These are phyloP conservation scores for Clarias magur DNA, from an alignment of 2,113 vertebrate species.

Conservation along the genomic window DNA sequence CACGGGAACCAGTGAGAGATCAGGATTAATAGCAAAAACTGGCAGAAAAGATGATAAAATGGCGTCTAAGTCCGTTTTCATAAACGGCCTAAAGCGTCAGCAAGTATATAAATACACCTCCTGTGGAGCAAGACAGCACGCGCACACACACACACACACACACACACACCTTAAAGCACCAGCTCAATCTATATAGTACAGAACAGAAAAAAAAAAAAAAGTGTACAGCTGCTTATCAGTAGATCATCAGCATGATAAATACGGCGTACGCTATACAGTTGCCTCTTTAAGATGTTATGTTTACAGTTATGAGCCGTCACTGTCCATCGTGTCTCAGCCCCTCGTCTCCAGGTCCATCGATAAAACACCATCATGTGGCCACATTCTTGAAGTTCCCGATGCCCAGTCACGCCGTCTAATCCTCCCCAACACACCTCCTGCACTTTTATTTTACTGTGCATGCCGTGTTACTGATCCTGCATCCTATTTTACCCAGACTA, in stretches of 20 bases:
- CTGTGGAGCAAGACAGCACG: slow-evolving; percentile 13
- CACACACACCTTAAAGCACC: slow-evolving; percentile 4
- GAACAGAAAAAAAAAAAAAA: background rate
- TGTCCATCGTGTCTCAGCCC: too few species aligned
- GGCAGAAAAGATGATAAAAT: background rate
- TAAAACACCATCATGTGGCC: background rate
- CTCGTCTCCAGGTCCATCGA: background rate
- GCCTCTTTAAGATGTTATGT: background rate
- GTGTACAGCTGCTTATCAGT: background rate
- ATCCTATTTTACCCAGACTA: background rate
- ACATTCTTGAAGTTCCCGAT: background rate
- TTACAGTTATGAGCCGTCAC: background rate
- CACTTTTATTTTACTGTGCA: background rate
- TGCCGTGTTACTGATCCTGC: background rate
- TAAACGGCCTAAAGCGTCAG: slow-evolving; percentile 19
- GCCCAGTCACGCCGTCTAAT: background rate
- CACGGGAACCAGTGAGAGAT: background rate
- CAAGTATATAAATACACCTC: slow-evolving; percentile 36
- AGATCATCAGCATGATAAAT: background rate
- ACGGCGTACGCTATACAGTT: background rate
- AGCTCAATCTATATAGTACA: background rate
- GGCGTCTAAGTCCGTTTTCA: slow-evolving; percentile 16
- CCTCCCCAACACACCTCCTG: background rate
- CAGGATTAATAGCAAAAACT: background rate
- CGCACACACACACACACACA: slow-evolving; percentile 11